Evolutionary conservation across 2,797 vertebrate genomes (phyloP), one percentile per base, ranked within the genome.

Genomic region (Gephyroberyx darwinii): DNA sequence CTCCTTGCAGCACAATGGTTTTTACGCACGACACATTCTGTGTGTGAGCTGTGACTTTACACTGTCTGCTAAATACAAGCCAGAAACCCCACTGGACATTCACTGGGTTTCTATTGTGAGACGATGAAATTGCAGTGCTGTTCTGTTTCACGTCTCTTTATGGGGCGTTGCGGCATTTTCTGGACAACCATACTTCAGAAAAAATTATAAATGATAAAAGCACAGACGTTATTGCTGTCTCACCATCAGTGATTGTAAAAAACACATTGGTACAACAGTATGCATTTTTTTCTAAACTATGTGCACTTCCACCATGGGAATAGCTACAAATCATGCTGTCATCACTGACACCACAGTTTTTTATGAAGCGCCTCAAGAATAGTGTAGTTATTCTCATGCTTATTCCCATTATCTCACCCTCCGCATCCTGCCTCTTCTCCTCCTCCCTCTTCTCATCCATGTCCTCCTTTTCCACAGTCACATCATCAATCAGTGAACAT

Each of bases 21-120:
- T 91, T 90, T 78, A 85, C 59, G 78, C 72, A 75, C 60, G 62
- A 48, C 54, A 54, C 12, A 62, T 61, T 82, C 35, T 85, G 77
- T 82, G 33, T 81, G 75, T 64, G 72, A 1, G 45, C 79, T 66
- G 64, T 31, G 79, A 77, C 84, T 84, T 85, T 74, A 82, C 19
- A 31, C 81, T 87, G 82, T 83, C 80, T 71, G 64, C 65, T 83
- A 75, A 87, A 87, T 77, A 84, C 57, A 84, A 86, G 68, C 53
- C 80, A 82, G 78, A 74, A 72, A 58, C 51, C 65, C 55, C 61
- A 30, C 60, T 57, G 81, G 77, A 86, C 77, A 68, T 80, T 84
- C 9, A 26, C n/a, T 61, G 68, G n/a, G 31, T 51, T 85, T 84
- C 86, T 76, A 73, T 63, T 66, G 68, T 50, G 45, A 74, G 55